Percentiles rank a stretch among this genome's conserved stretches.
Evolutionary conservation across 2,888 invertebrate species (phyloP).

Genomic region (Apantesis nais): DNA sequence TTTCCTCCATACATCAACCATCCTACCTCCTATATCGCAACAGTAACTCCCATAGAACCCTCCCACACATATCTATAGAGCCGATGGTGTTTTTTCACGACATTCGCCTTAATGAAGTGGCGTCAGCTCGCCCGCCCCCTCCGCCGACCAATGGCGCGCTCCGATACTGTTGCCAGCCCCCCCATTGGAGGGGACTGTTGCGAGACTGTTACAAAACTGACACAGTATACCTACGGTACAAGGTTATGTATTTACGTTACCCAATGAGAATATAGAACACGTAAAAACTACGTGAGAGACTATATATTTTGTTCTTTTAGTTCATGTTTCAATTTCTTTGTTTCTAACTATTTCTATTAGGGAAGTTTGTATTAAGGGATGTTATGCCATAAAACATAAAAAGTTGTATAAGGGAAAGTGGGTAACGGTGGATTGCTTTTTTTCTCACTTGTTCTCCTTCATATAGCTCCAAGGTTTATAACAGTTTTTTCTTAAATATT

Average conservation of each 20-base stretch:
- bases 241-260: neutral
- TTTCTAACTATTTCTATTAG: too few species aligned
- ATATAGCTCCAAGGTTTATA: too few species aligned
- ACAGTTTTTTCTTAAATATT: too few species aligned
- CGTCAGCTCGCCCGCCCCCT: slow-evolving; percentile 39
- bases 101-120: slow-evolving; percentile 51
- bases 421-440: too few species aligned
- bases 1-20: neutral
- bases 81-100: slow-evolving; percentile 17
- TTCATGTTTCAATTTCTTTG: neutral
- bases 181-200: slow-evolving; percentile 49
- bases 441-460: too few species aligned
- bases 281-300: too few species aligned
- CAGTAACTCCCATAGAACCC: slow-evolving; percentile 4
- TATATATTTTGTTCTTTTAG: too few species aligned
- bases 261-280: neutral
- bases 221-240: neutral
- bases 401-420: too few species aligned
- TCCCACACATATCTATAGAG: slow-evolving; percentile 7
- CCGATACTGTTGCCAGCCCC: slow-evolving; percentile 50
- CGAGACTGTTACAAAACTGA: slow-evolving; percentile 12
- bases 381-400: too few species aligned
- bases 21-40: neutral
- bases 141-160: slow-evolving; percentile 40
- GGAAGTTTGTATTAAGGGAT: too few species aligned